These are phyloP conservation scores for Ciona savignyi DNA, from an alignment of 23 tunicate species.

Conservation along the genomic window DNA sequence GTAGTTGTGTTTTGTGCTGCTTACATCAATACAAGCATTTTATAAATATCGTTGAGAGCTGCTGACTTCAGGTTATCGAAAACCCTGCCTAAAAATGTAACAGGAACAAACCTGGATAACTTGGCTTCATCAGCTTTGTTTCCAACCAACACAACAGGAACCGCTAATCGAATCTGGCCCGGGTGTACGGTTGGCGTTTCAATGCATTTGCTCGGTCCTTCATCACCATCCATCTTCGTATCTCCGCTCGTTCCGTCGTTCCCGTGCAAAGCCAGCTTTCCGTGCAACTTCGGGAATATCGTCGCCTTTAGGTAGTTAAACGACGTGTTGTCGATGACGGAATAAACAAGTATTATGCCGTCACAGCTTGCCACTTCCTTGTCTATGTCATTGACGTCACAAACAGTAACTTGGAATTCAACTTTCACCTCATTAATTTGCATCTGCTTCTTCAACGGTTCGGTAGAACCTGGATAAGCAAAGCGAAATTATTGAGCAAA, in stretches of 20 bases:
- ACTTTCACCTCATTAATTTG: constrained; percentile 3
- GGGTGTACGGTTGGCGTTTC: constrained; percentile 33
- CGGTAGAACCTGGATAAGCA: no score
- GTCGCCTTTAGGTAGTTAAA: constrained; percentile 15
- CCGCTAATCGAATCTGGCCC: background rate
- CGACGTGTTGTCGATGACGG: constrained; percentile 35
- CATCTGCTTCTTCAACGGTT: no score
- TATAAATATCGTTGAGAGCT: no score
- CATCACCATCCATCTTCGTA: background rate
- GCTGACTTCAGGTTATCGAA: no score
- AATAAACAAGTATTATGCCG: constrained; percentile 34
- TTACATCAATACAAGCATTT: no score
- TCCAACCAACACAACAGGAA: constrained; percentile 69
- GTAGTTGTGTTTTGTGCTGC: no score
- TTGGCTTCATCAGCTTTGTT: constrained; percentile 92
- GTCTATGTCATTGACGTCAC: constrained; percentile 10
- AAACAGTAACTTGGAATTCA: constrained; percentile 23
- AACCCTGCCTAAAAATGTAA: no score
- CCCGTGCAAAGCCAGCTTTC: constrained; percentile 10
- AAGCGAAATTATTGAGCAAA: no score
- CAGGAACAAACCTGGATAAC: constrained; percentile 29
- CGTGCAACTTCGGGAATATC: constrained; percentile 11
- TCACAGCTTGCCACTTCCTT: constrained; percentile 15
- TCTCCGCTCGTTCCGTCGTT: background rate
- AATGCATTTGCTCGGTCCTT: no score